Conservation (phyloP, 64 coral and sea anemone genomes). For the Actinia equina region DNA sequence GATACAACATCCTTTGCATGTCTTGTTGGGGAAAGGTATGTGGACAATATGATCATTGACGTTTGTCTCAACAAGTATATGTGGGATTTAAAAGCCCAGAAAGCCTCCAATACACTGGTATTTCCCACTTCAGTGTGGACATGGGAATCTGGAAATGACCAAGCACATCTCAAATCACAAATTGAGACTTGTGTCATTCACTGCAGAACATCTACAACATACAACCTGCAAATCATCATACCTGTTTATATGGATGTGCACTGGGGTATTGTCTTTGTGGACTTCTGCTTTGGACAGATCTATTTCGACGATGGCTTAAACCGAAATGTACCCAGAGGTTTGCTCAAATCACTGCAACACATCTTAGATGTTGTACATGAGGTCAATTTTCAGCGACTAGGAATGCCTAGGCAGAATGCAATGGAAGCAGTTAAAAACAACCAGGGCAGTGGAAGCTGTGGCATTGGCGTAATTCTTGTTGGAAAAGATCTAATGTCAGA, state of each 20-base stretch:
- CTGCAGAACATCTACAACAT: not conserved
- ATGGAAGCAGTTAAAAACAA: constrained; percentile 21
- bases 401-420: constrained; percentile 37
- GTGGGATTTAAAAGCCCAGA: not conserved
- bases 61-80: constrained; percentile 6
- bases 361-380: constrained; percentile 34
- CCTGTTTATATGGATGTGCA: constrained; percentile 54
- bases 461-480: constrained; percentile 46
- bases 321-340: not conserved
- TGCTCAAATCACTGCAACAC: constrained; percentile 30
- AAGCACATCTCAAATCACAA: not conserved
- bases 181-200: not conserved
- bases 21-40: not conserved
- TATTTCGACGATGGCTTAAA: constrained; percentile 62
- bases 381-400: constrained; percentile 36
- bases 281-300: constrained; percentile 17
- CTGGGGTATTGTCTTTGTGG: constrained; percentile 36
- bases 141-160: not conserved
- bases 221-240: constrained; percentile 28
- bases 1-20: not conserved
- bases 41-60: constrained; percentile 12
- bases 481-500: constrained; percentile 14
- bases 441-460: constrained; percentile 51
- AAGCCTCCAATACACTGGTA: not conserved
- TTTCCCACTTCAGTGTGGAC: not conserved